Percentiles rank a stretch among this genome's conserved stretches.
These are phyloP conservation scores for Eustalomyia histrio DNA, from an alignment of 2,888 invertebrate genomes.

Conservation along the genomic window DNA sequence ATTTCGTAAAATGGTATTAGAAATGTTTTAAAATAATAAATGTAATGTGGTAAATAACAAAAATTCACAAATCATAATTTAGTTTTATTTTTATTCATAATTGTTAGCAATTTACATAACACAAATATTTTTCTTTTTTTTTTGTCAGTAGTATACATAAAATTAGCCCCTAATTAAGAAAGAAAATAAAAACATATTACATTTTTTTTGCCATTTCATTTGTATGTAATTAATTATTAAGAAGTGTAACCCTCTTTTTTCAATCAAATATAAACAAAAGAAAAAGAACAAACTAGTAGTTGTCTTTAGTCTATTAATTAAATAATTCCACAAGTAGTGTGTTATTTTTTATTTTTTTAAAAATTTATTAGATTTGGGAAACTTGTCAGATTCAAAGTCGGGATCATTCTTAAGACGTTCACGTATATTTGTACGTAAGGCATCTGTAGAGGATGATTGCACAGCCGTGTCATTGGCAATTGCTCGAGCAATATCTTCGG, in stretches of 20 bases:
- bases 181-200: constrained; percentile 32
- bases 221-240: constrained; percentile 24
- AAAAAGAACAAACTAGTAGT: neutral
- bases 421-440: constrained; percentile 74
- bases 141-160: constrained; percentile 52
- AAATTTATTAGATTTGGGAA: constrained; percentile 79
- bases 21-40: too few species aligned
- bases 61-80: too few species aligned
- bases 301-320: constrained; percentile 33
- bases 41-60: too few species aligned
- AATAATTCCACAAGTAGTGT: constrained; percentile 23
- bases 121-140: constrained; percentile 20
- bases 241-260: constrained; percentile 16
- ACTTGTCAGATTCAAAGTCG: constrained; percentile 75
- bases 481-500: constrained; percentile 73
- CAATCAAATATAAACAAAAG: constrained; percentile 19
- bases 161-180: constrained; percentile 45
- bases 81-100: constrained; percentile 9
- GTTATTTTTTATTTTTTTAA: constrained; percentile 72
- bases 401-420: constrained; percentile 77
- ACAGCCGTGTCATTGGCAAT: constrained; percentile 76
- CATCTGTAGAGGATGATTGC: constrained; percentile 77
- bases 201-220: constrained; percentile 19
- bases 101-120: constrained; percentile 40
- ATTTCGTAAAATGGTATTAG: too few species aligned